Evolutionary conservation across 37 sponge, comb jelly and placozoan genomes (phyloP).

Genomic region (Spongilla lacustris): DNA sequence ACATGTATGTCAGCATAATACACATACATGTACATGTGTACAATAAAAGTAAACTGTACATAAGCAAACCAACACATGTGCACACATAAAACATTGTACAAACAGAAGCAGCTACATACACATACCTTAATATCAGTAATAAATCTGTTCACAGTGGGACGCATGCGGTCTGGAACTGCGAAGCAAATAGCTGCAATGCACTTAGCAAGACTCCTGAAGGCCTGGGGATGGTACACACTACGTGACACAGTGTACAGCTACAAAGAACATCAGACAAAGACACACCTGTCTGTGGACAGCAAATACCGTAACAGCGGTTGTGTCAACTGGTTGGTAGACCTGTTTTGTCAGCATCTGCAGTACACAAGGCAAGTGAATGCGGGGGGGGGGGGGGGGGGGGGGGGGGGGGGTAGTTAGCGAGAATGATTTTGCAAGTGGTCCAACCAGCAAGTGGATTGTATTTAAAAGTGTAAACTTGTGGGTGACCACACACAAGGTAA

Average conservation of each 20-base stretch:
- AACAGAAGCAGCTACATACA: too few species aligned
- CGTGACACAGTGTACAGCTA: not conserved
- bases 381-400: not conserved
- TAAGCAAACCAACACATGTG: too few species aligned
- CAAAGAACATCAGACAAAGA: not conserved
- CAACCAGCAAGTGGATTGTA: too few species aligned
- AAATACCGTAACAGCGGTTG: not conserved
- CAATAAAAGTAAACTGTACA: too few species aligned
- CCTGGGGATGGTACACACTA: constrained; percentile 29
- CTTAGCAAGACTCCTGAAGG: constrained; percentile 85
- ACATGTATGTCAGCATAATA: too few species aligned
- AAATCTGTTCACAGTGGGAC: constrained; percentile 63
- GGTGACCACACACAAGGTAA: too few species aligned
- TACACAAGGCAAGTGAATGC: not conserved
- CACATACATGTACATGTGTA: too few species aligned
- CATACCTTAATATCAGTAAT: constrained; percentile 72
- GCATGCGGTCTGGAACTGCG: constrained; percentile 55
- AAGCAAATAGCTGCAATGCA: constrained; percentile 80
- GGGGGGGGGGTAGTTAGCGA: too few species aligned
- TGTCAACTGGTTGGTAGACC: constrained; percentile 41
- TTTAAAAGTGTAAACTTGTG: too few species aligned
- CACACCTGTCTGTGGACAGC: constrained; percentile 70
- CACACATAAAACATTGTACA: too few species aligned
- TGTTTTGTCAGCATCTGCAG: constrained; percentile 61
- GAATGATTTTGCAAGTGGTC: too few species aligned